Evolutionary conservation across 2,888 invertebrate genomes (phyloP).

Genomic region (Exephanes ischioxanthus): DNA sequence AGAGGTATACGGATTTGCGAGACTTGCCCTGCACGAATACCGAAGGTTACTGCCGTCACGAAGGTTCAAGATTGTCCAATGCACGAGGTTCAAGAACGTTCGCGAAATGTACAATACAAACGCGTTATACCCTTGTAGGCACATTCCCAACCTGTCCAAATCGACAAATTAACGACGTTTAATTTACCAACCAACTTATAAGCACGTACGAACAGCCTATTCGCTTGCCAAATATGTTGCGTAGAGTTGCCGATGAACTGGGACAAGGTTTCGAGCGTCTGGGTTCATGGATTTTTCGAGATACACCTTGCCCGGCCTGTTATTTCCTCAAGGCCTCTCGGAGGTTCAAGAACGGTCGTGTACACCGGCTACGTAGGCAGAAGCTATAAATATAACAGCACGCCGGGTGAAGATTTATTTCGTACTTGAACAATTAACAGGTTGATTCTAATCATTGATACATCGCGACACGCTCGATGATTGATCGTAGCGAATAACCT

Average conservation of each 20-base stretch:
- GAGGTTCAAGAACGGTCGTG: conserved; percentile 59
- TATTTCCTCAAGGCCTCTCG: conserved; percentile 55
- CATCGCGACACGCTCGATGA: conserved; percentile 36
- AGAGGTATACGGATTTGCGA: conserved; percentile 22
- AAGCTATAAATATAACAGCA: conserved; percentile 44
- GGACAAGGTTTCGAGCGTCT: conserved; percentile 49
- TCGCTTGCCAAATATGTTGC: conserved; percentile 59
- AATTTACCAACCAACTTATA: conserved; percentile 56
- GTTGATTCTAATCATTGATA: conserved; percentile 43
- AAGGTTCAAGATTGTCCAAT: conserved; percentile 16
- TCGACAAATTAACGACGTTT: conserved; percentile 63
- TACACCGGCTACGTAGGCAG: conserved; percentile 27
- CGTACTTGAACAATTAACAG: conserved; percentile 31
- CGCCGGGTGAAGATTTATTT: conserved; percentile 4
- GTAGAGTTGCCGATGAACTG: conserved; percentile 54
- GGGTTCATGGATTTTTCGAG: conserved; percentile 50
- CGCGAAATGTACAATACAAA: conserved; percentile 22
- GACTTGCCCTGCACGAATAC: neutral
- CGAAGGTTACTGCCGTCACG: neutral
- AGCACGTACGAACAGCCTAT: conserved; percentile 45
- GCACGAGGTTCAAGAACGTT: conserved; percentile 25
- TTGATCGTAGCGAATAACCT: conserved; percentile 28
- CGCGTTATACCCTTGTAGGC: conserved; percentile 50
- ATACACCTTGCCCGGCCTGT: conserved; percentile 20
- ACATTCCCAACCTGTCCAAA: conserved; percentile 49